Conservation (phyloP, 2,113 vertebrate genomes). For the Laterallus jamaicensis region DNA sequence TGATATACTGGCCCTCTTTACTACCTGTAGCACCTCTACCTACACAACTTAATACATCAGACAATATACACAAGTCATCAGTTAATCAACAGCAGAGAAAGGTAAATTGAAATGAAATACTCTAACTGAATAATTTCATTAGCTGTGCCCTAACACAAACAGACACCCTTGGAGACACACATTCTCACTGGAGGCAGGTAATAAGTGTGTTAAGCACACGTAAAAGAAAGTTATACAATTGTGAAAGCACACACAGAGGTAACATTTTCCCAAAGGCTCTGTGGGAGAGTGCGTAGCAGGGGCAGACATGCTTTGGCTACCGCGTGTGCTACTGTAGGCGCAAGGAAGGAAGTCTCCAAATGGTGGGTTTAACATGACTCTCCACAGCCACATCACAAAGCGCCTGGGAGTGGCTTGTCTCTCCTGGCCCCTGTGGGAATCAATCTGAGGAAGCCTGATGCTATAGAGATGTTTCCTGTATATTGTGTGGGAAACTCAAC, state of each 20-base stretch:
- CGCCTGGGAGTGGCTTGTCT: constrained; percentile 68
- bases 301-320: constrained; percentile 57
- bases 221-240: constrained; percentile 61
- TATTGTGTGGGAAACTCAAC: constrained; percentile 82
- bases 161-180: constrained; percentile 11
- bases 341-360: constrained; percentile 81
- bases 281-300: constrained; percentile 5
- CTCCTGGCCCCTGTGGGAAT: constrained; percentile 76
- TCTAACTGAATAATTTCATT: constrained; percentile 21
- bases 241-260: constrained; percentile 21
- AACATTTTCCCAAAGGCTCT: constrained; percentile 63
- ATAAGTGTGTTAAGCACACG: constrained; percentile 54
- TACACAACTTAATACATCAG: constrained; percentile 21
- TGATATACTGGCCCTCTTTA: background rate
- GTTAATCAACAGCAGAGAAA: constrained; percentile 35
- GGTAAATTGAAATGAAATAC: constrained; percentile 4
- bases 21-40: background rate
- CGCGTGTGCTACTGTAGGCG: constrained; percentile 8
- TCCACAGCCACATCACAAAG: constrained; percentile 74
- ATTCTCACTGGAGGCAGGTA: constrained; percentile 38
- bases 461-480: constrained; percentile 81
- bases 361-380: constrained; percentile 58
- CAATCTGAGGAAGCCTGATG: constrained; percentile 84
- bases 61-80: constrained; percentile 48
- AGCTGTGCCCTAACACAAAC: constrained; percentile 36